Conservation (phyloP, 2,113 vertebrate genomes). For the Penelope pileata region DNA sequence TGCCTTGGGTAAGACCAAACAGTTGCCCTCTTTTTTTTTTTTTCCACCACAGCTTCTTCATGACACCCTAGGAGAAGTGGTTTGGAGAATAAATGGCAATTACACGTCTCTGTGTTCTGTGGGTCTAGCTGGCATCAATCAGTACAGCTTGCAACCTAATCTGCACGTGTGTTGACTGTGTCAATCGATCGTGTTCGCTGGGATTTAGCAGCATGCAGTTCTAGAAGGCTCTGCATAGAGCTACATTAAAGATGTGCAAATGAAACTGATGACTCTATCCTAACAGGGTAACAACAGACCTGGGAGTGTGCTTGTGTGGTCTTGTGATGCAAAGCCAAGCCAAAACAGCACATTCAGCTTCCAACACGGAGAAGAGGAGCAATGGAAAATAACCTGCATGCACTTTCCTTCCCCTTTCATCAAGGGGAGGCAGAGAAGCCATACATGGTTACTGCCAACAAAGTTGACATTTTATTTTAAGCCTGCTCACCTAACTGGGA, state of each 20-base stretch:
- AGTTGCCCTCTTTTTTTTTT: neutral
- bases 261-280: neutral
- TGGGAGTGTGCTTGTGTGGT: neutral
- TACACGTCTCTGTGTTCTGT: neutral
- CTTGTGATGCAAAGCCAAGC: neutral
- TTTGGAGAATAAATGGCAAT: neutral
- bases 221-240: neutral
- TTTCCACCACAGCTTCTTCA: neutral
- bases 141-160: neutral
- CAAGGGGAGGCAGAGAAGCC: neutral
- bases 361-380: neutral
- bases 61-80: neutral
- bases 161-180: neutral
- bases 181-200: neutral
- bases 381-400: neutral
- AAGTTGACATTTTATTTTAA: neutral
- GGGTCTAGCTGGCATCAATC: neutral
- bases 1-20: neutral
- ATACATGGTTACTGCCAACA: neutral
- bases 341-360: neutral
- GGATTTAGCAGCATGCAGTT: neutral
- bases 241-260: neutral
- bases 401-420: neutral
- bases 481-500: neutral
- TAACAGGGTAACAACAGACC: neutral